Evolutionary conservation across 2,797 vertebrate genomes (phyloP).

Genomic region (Lates japonicus): DNA sequence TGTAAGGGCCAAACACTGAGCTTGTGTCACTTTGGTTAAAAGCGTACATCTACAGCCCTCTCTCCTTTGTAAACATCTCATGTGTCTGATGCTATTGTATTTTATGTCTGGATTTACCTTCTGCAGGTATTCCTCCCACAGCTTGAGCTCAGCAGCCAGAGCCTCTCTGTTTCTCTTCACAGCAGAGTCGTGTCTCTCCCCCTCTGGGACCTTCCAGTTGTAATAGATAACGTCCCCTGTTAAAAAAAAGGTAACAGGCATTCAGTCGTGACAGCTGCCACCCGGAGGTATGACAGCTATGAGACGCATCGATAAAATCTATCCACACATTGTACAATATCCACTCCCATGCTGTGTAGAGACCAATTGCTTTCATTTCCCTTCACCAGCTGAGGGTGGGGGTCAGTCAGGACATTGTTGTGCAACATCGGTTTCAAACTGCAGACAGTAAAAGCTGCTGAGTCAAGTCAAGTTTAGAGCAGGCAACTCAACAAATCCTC

Average conservation of each 20-base stretch:
- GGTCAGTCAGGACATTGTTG: background rate
- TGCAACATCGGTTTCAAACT: background rate
- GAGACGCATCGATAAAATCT: background rate
- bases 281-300: no score
- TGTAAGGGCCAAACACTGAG: background rate
- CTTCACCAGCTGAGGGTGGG: background rate
- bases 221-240: constrained; percentile 75
- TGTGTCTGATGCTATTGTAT: no score
- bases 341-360: background rate
- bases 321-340: background rate
- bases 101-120: constrained; percentile 55
- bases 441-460: background rate
- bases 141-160: constrained; percentile 66
- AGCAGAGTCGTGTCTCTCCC: constrained; percentile 80
- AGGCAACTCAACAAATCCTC: background rate
- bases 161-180: constrained; percentile 72
- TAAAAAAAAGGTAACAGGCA: constrained; percentile 7
- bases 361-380: background rate
- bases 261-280: background rate
- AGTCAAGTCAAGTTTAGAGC: background rate
- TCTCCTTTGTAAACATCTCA: background rate
- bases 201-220: constrained; percentile 74
- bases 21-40: background rate
- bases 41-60: background rate
- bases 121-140: constrained; percentile 82